These are phyloP conservation scores for Lytechinus pictus DNA, from an alignment of 35 echinoderm and acorn worm species.

Conservation along the genomic window DNA sequence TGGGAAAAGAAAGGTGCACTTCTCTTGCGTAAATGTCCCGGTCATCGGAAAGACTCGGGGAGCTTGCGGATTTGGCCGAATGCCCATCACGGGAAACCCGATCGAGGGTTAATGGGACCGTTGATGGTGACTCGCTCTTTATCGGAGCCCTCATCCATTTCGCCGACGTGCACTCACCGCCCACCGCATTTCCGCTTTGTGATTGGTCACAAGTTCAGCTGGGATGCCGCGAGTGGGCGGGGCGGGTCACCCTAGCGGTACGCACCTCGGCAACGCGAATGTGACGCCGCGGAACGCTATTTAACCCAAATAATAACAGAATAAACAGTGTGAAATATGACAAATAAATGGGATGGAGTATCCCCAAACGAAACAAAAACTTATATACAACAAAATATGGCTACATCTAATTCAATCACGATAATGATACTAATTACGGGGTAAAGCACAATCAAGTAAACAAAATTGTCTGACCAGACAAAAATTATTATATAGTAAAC, in stretches of 20 bases:
- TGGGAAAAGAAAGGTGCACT: background rate
- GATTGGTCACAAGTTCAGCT: conserved; percentile 9
- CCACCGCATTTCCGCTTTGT: background rate
- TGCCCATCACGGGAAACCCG: background rate
- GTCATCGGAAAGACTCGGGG: background rate
- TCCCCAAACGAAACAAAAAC: background rate
- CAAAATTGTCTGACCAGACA: too few species aligned
- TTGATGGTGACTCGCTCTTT: background rate
- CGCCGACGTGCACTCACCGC: background rate
- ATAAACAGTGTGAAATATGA: too few species aligned
- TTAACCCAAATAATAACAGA: background rate
- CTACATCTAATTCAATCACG: too few species aligned
- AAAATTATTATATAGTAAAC: too few species aligned
- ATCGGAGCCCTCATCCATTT: background rate
- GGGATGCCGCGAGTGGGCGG: background rate
- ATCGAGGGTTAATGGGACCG: background rate
- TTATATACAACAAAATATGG: background rate
- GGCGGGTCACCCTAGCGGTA: too few species aligned
- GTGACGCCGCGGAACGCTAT: background rate
- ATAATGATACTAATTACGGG: too few species aligned
- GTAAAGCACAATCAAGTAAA: too few species aligned
- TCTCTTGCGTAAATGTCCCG: background rate
- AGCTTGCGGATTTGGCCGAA: background rate
- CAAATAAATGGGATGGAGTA: too few species aligned
- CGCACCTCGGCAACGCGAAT: background rate